Evolutionary conservation across 2,797 vertebrate genomes (phyloP).

Genomic region (Brachyrhaphis roseni): DNA sequence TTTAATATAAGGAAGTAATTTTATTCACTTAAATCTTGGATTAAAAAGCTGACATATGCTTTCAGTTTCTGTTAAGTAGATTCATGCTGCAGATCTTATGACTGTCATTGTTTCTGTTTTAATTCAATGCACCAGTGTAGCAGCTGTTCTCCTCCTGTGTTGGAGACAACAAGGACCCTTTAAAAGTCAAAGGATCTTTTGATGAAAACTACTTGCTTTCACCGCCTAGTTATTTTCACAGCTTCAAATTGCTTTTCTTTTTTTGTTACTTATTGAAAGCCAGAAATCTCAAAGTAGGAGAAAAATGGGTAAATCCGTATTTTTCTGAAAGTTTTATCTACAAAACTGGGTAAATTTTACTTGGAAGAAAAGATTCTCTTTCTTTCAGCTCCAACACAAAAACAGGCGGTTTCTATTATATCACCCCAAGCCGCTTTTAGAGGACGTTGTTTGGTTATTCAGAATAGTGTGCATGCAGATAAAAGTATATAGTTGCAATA

Average conservation of each 20-base stretch:
- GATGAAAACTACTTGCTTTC: neutral
- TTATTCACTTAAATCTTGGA: slow-evolving; percentile 4
- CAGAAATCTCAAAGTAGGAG: neutral
- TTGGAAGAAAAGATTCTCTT: slow-evolving; percentile 14
- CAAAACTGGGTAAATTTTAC: slow-evolving; percentile 11
- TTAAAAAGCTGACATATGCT: slow-evolving; percentile 36
- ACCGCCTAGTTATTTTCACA: slow-evolving; percentile 1
- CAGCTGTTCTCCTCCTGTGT: neutral
- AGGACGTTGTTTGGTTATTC: slow-evolving; percentile 4
- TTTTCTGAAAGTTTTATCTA: slow-evolving; percentile 19
- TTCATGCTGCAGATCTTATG: slow-evolving; percentile 13
- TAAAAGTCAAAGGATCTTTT: neutral
- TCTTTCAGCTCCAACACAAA: slow-evolving; percentile 15
- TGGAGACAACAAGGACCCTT: neutral
- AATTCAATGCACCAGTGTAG: neutral
- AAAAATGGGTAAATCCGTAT: neutral
- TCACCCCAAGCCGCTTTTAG: slow-evolving; percentile 15
- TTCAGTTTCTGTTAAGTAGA: slow-evolving; percentile 16
- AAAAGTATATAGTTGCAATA: slow-evolving; percentile 34
- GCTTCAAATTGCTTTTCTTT: neutral
- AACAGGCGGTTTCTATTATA: slow-evolving; percentile 15
- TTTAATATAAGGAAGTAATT: neutral
- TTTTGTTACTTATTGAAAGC: slow-evolving; percentile 5
- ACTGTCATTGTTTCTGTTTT: slow-evolving; percentile 29
- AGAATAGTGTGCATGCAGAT: slow-evolving; percentile 29